Evolutionary conservation across 2,113 vertebrate genomes (phyloP).

Genomic region (Tetraodon nigroviridis): DNA sequence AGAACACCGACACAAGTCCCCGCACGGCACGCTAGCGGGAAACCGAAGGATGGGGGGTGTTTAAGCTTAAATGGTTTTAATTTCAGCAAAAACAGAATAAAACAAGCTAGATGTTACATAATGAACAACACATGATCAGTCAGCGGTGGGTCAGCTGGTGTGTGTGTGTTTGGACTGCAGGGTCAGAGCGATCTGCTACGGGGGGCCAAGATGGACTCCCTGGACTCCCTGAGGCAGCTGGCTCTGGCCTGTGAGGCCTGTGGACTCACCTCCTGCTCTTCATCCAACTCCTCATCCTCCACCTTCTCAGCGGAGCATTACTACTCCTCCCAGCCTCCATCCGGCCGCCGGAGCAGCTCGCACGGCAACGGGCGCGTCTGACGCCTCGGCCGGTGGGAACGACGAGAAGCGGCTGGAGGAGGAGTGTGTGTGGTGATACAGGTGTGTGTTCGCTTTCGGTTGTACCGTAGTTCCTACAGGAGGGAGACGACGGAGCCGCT

Average conservation of each 20-base stretch:
- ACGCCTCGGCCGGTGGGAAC: neutral
- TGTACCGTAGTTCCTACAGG: no score
- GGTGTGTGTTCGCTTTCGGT: no score
- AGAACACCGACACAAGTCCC: neutral
- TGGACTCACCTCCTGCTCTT: constrained; percentile 74
- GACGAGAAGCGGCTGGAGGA: constrained; percentile 11
- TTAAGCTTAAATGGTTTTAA: no score
- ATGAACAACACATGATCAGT: neutral
- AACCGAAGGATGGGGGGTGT: no score
- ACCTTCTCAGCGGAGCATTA: constrained; percentile 63
- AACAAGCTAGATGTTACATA: neutral
- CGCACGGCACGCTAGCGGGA: neutral
- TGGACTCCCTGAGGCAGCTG: constrained; percentile 93
- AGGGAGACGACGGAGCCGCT: no score
- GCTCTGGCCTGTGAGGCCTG: constrained; percentile 89
- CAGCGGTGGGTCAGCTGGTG: neutral
- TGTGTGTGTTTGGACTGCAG: constrained; percentile 65
- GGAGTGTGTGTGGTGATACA: neutral
- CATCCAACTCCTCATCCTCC: constrained; percentile 38
- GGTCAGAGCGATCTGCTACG: constrained; percentile 93
- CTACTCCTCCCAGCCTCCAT: constrained; percentile 56
- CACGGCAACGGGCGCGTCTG: constrained; percentile 76
- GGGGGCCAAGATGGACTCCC: constrained; percentile 86
- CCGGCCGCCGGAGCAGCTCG: constrained; percentile 60
- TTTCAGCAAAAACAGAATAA: neutral